Conservation (phyloP, 1,140 invertebrate genomes). For the Ooceraea biroi region DNA sequence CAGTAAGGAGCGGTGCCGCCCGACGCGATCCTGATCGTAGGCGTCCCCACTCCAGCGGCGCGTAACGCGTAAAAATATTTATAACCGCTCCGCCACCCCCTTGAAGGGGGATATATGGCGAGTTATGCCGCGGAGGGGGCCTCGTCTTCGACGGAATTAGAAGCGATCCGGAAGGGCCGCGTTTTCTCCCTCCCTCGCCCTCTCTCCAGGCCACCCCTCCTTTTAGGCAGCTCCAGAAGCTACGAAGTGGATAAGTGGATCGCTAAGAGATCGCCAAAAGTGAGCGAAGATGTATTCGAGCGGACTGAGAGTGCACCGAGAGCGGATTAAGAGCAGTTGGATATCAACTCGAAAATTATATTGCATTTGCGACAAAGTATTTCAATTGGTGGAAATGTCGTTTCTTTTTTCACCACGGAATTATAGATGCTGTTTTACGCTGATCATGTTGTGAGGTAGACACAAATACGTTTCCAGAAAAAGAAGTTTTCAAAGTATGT, state of each 20-base stretch:
- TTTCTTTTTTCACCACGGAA: not conserved
- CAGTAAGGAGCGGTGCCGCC: constrained; percentile 39
- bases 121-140: not conserved
- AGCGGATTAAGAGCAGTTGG: too few relatives aligned
- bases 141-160: constrained; percentile 45
- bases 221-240: constrained; percentile 36
- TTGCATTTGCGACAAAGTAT: not conserved
- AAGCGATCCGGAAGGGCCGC: constrained; percentile 44
- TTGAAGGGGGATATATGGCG: too few relatives aligned
- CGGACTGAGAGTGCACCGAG: not conserved
- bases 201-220: constrained; percentile 36
- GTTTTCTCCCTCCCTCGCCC: not conserved
- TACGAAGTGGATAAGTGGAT: constrained; percentile 53
- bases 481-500: not conserved
- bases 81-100: constrained; percentile 80
- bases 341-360: not conserved
- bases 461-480: not conserved
- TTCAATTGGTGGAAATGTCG: not conserved
- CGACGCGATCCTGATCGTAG: constrained; percentile 49
- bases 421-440: not conserved
- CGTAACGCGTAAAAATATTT: constrained; percentile 82
- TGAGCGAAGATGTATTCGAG: not conserved
- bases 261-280: constrained; percentile 15
- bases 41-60: constrained; percentile 71
- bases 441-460: not conserved